phyloP scores from a whole-genome alignment of 1,140 invertebrate species.

The Drosophila sucinea region DNA sequence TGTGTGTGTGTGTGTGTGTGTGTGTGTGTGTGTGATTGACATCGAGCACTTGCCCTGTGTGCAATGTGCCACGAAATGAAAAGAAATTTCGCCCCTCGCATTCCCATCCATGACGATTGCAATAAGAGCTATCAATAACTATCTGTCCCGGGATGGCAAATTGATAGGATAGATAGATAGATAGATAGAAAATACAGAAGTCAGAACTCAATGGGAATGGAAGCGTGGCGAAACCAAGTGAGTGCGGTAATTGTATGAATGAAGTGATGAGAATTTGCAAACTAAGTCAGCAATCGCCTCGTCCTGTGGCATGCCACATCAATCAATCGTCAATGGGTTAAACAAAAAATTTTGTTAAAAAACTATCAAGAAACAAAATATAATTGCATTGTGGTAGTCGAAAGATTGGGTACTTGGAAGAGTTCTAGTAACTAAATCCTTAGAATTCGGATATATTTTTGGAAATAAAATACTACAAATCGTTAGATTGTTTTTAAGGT shows the following conservation, averaged over 20 bases:
- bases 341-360: conserved; percentile 10
- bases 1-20: neutral
- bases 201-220: neutral
- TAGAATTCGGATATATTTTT: too few species aligned
- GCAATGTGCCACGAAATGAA: conserved; percentile 71
- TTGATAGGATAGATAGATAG: conserved; percentile 28
- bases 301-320: conserved; percentile 21
- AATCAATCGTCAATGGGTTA: conserved; percentile 42
- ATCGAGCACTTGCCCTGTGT: conserved; percentile 51
- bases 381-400: too few species aligned
- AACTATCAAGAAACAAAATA: conserved; percentile 21
- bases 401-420: too few species aligned
- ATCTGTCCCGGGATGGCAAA: conserved; percentile 43
- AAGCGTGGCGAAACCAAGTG: conserved; percentile 36
- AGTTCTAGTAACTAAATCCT: too few species aligned
- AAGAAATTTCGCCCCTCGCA: conserved; percentile 25
- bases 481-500: too few species aligned
- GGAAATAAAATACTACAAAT: too few species aligned
- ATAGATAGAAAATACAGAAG: conserved; percentile 11
- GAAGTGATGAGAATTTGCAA: conserved; percentile 20
- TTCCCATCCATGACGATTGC: conserved; percentile 27
- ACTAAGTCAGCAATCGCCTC: conserved; percentile 23
- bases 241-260: conserved; percentile 40
- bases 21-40: conserved; percentile 55
- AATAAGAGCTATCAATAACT: conserved; percentile 71